phyloP scores from a whole-genome alignment of 2,797 vertebrate genomes.

The Craterocephalus amniculus region DNA sequence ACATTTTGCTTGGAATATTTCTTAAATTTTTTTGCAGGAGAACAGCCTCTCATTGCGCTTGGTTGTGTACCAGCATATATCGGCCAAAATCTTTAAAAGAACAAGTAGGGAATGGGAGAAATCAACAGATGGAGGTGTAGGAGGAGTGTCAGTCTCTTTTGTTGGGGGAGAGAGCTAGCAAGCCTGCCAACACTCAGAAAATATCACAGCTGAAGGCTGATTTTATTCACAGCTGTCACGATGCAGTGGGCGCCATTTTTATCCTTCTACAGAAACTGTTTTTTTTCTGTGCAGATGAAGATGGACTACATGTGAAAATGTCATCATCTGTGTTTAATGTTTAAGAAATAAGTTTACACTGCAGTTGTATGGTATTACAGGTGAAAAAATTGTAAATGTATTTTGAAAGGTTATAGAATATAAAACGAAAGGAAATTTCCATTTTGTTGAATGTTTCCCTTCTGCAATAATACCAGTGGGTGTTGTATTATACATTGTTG shows the following conservation, averaged over 20 bases:
- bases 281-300: constrained; percentile 21
- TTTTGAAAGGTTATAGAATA: background rate
- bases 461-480: no score
- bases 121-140: constrained; percentile 76
- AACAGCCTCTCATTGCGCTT: constrained; percentile 31
- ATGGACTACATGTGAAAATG: constrained; percentile 2
- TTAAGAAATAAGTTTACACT: background rate
- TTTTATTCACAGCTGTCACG: constrained; percentile 61
- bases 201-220: constrained; percentile 43
- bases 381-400: constrained; percentile 4
- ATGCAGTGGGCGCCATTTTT: constrained; percentile 50
- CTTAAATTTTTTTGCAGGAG: constrained; percentile 10
- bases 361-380: background rate
- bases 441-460: no score
- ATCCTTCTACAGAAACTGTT: constrained; percentile 31
- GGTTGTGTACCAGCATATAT: constrained; percentile 23
- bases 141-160: constrained; percentile 70
- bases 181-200: constrained; percentile 55
- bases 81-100: constrained; percentile 57
- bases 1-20: background rate
- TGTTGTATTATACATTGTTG: no score
- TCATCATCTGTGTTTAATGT: background rate
- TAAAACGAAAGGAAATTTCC: background rate
- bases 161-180: constrained; percentile 33
- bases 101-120: constrained; percentile 61